Percentiles rank a stretch among this genome's conserved stretches.
Conservation (phyloP, 2,888 invertebrate genomes). For the Heterodera filipjevi region DNA sequence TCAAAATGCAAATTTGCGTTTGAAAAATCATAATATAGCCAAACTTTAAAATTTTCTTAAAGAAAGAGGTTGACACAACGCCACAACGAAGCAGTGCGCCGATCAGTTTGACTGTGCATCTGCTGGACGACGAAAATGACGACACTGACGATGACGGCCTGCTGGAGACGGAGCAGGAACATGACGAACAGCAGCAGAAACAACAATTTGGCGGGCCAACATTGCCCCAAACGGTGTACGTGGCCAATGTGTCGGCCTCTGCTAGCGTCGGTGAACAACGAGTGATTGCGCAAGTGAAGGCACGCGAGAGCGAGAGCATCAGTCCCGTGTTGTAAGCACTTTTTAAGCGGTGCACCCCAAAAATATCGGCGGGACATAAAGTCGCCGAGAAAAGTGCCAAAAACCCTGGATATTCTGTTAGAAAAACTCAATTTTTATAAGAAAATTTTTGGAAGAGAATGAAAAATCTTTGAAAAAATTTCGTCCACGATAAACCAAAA, state of each 20-base stretch:
- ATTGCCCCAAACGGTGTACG: conserved; percentile 37
- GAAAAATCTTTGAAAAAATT: too few species aligned
- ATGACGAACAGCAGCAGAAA: not conserved
- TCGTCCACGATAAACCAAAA: too few species aligned
- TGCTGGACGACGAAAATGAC: conserved; percentile 62
- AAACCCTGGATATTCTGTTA: not conserved
- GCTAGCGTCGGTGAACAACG: conserved; percentile 40
- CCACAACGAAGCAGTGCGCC: conserved; percentile 59
- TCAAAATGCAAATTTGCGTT: too few species aligned
- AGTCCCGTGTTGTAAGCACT: conserved; percentile 17
- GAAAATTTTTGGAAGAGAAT: too few species aligned
- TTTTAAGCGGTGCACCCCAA: too few species aligned
- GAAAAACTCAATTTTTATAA: too few species aligned
- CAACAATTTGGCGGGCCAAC: not conserved
- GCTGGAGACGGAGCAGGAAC: conserved; percentile 52
- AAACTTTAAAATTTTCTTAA: not conserved
- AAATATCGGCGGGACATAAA: too few species aligned
- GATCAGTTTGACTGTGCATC: conserved; percentile 62
- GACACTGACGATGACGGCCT: conserved; percentile 52
- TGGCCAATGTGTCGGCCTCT: conserved; percentile 57
- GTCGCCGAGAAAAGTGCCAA: not conserved
- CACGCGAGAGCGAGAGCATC: conserved; percentile 58
- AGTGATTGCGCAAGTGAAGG: conserved; percentile 39
- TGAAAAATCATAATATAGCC: not conserved
- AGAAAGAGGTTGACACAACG: conserved; percentile 60